Conservation (phyloP, 2,888 invertebrate genomes). For the Tachina fera region DNA sequence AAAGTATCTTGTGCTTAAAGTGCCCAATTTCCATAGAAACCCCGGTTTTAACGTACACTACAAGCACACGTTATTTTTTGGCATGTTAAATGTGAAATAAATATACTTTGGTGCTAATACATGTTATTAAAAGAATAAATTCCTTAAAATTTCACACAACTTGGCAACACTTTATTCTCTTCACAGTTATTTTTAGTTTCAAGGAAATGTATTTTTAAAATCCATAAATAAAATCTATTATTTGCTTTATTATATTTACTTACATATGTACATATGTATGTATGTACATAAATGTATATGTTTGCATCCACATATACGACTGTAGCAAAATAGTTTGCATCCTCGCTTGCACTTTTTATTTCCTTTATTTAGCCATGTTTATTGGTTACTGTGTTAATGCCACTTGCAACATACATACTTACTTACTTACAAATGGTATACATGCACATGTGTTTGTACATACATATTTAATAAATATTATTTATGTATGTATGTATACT, state of each 20-base stretch:
- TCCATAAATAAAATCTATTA: neutral
- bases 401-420: neutral
- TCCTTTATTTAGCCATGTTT: conserved; percentile 48
- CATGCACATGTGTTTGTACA: neutral
- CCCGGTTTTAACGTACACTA: too few relatives aligned
- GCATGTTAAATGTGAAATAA: too few relatives aligned
- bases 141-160: neutral
- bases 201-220: conserved; percentile 44
- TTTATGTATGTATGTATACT: too few relatives aligned
- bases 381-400: conserved; percentile 55
- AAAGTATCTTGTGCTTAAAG: too few relatives aligned
- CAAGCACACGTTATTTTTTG: too few relatives aligned
- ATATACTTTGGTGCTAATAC: neutral
- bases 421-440: neutral
- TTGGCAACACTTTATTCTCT: conserved; percentile 9
- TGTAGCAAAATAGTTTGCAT: neutral
- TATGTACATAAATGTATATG: neutral
- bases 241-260: too few relatives aligned
- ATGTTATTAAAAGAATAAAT: neutral
- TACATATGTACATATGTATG: neutral
- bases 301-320: neutral
- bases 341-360: conserved; percentile 15
- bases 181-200: conserved; percentile 45
- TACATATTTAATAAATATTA: too few relatives aligned
- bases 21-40: too few relatives aligned